These are phyloP conservation scores for Crossaster papposus DNA, from an alignment of 53 echinoderm and acorn worm genomes.

Conservation along the genomic window DNA sequence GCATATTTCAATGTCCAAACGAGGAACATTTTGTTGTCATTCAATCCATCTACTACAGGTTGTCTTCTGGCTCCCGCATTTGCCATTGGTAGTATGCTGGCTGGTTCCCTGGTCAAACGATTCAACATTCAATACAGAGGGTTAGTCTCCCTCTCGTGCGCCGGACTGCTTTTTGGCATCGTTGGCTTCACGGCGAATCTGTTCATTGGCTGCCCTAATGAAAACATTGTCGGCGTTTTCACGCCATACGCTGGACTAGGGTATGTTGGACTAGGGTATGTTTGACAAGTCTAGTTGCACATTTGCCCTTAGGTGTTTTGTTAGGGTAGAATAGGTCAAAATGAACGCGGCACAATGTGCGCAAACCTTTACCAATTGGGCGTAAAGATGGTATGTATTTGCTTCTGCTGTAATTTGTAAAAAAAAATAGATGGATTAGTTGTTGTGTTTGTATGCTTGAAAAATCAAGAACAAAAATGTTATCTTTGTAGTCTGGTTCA, in stretches of 20 bases:
- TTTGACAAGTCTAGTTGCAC: background rate
- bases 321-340: no score
- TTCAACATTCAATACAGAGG: conserved; percentile 25
- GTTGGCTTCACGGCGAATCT: background rate
- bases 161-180: background rate
- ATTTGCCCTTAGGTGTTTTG: no score
- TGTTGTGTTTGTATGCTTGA: no score
- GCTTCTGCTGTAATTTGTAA: no score
- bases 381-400: no score
- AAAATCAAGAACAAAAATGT: no score
- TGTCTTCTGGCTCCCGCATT: conserved; percentile 35
- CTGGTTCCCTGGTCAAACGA: conserved; percentile 23
- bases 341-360: no score
- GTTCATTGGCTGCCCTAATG: conserved; percentile 18
- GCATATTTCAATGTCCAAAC: background rate
- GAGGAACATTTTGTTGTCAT: background rate
- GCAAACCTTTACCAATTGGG: no score
- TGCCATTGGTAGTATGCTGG: background rate
- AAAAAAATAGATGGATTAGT: no score
- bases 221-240: conserved; percentile 7
- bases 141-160: conserved; percentile 37
- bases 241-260: background rate
- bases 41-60: background rate
- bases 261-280: no score
- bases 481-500: no score